phyloP scores from a whole-genome alignment of 1,140 invertebrate genomes.

The silkworm (Bombyx mori) region DNA sequence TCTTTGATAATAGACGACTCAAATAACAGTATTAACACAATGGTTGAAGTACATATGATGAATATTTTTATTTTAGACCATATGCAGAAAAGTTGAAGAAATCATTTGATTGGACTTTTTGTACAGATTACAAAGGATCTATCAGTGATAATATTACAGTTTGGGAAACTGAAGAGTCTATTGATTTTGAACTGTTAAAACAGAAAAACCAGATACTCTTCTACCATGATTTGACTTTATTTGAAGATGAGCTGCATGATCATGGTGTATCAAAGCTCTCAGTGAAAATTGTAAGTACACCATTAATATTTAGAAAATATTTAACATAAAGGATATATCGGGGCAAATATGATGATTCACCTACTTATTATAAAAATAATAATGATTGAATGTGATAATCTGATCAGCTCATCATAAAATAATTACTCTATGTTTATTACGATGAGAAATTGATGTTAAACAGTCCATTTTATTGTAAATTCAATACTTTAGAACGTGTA shows the following conservation, averaged over 20 bases:
- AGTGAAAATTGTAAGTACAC: slow-evolving; percentile 91
- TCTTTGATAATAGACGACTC: no score
- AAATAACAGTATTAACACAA: no score
- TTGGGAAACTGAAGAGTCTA: slow-evolving; percentile 80
- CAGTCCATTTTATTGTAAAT: no score
- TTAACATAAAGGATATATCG: no score
- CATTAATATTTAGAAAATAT: no score
- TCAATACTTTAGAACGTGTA: no score
- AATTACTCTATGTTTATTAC: no score
- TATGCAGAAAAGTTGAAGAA: slow-evolving; percentile 83
- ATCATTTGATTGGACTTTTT: slow-evolving; percentile 98
- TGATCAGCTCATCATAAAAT: no score
- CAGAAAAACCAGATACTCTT: slow-evolving; percentile 93
- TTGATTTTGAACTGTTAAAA: slow-evolving; percentile 93
- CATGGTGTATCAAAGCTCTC: slow-evolving; percentile 93
- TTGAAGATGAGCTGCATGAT: slow-evolving; percentile 99
- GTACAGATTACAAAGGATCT: slow-evolving; percentile 93
- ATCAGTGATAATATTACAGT: slow-evolving; percentile 75
- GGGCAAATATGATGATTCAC: no score
- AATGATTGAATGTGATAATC: no score
- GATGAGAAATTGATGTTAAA: no score
- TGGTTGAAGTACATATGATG: not conserved
- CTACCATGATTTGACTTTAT: slow-evolving; percentile 93
- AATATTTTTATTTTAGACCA: slow-evolving; percentile 48
- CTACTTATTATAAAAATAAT: no score